phyloP scores from a whole-genome alignment of 2,113 vertebrate genomes.

The Polypterus bichir region DNA sequence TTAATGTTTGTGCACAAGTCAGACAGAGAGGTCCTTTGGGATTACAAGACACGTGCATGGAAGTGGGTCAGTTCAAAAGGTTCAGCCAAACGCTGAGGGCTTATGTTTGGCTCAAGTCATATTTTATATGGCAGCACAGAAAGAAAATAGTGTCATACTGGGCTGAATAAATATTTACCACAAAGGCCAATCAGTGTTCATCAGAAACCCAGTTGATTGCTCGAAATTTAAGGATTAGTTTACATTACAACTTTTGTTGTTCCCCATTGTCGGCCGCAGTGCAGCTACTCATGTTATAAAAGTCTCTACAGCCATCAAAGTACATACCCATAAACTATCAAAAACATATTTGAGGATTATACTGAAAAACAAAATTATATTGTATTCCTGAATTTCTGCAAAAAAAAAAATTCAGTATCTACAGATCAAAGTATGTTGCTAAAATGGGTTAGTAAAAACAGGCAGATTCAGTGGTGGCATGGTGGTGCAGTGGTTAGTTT shows the following conservation, averaged over 20 bases:
- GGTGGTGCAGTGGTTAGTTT: too few species aligned
- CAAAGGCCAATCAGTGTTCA: constrained; percentile 2
- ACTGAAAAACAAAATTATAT: too few species aligned
- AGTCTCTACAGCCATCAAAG: constrained; percentile 37
- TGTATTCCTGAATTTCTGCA: too few species aligned
- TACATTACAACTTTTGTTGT: constrained; percentile 37
- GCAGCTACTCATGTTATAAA: constrained; percentile 37
- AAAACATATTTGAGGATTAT: constrained; percentile 48
- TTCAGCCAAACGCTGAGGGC: constrained; percentile 43
- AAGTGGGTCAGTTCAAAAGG: constrained; percentile 30
- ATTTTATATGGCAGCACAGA: constrained; percentile 28
- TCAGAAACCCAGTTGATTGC: background rate
- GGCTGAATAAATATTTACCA: constrained; percentile 12
- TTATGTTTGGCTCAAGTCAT: constrained; percentile 31
- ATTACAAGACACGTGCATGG: constrained; percentile 27
- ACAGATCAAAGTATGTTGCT: too few species aligned
- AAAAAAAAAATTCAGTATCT: too few species aligned
- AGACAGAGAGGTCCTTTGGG: constrained; percentile 19
- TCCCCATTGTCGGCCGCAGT: constrained; percentile 39
- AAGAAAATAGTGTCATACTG: constrained; percentile 13
- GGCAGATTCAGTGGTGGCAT: too few species aligned
- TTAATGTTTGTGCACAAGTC: constrained; percentile 24
- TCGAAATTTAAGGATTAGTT: constrained; percentile 18
- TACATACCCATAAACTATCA: constrained; percentile 59
- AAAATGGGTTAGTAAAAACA: too few species aligned